These are phyloP conservation scores for Chionodraco myersi DNA, from an alignment of 2,113 vertebrate genomes.

Conservation along the genomic window DNA sequence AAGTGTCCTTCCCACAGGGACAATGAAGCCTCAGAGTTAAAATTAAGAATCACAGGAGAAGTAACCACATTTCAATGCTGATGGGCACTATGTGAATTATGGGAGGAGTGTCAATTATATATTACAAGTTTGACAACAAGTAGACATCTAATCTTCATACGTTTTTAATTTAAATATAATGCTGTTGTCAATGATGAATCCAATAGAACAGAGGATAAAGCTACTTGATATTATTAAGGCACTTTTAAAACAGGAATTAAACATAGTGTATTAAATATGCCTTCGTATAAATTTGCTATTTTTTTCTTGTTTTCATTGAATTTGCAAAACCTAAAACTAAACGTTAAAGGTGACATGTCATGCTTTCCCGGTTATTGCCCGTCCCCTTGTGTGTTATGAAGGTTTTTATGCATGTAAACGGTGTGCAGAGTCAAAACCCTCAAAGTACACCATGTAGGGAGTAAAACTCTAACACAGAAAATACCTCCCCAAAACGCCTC, in stretches of 20 bases:
- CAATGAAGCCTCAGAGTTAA: slow-evolving; percentile 30
- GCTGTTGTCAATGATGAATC: slow-evolving; percentile 11
- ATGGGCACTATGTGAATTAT: slow-evolving; percentile 23
- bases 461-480: no score
- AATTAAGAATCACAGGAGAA: slow-evolving; percentile 26
- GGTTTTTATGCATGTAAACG: no score
- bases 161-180: slow-evolving; percentile 7
- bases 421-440: no score
- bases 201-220: background rate
- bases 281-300: background rate
- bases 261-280: background rate
- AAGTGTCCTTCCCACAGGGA: slow-evolving; percentile 9
- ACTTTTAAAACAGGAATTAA: background rate
- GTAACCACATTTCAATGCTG: slow-evolving; percentile 12
- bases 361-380: no score
- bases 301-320: background rate
- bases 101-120: background rate
- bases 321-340: background rate
- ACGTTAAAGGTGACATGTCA: no score
- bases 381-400: no score
- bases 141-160: background rate
- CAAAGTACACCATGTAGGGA: no score
- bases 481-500: no score
- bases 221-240: background rate
- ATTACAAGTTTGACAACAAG: background rate